These are phyloP conservation scores for Sturnus vulgaris DNA, from an alignment of 2,113 vertebrate species.

Conservation along the genomic window DNA sequence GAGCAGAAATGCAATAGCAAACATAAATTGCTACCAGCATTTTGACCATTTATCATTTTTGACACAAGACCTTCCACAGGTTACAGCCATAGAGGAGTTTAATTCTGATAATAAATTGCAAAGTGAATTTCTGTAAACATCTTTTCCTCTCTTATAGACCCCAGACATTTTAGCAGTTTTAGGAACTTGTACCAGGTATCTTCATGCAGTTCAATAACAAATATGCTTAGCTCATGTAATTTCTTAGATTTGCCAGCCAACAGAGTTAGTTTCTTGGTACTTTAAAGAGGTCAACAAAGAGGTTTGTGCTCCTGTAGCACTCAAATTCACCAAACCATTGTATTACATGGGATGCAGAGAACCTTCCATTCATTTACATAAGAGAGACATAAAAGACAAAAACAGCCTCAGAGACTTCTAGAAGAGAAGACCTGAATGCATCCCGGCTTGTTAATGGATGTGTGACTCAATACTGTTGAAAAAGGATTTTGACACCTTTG, in stretches of 20 bases:
- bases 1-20: neutral
- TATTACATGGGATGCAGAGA: neutral
- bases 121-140: neutral
- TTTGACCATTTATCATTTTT: slow-evolving; percentile 28
- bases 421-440: neutral
- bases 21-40: neutral
- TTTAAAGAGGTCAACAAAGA: neutral
- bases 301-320: neutral
- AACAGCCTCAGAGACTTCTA: neutral
- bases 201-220: neutral
- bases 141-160: neutral
- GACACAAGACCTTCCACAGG: slow-evolving; percentile 3
- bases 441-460: neutral
- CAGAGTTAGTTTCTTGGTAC: neutral
- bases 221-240: neutral
- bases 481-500: neutral
- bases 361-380: neutral
- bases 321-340: neutral
- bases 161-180: neutral
- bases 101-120: neutral
- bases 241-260: neutral
- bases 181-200: neutral
- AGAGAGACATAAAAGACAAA: neutral
- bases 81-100: neutral
- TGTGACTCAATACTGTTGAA: rapidly evolving